Base-by-base conservation (phyloP, 2,888 invertebrate genomes). In the Diarsia mendica region DNA sequence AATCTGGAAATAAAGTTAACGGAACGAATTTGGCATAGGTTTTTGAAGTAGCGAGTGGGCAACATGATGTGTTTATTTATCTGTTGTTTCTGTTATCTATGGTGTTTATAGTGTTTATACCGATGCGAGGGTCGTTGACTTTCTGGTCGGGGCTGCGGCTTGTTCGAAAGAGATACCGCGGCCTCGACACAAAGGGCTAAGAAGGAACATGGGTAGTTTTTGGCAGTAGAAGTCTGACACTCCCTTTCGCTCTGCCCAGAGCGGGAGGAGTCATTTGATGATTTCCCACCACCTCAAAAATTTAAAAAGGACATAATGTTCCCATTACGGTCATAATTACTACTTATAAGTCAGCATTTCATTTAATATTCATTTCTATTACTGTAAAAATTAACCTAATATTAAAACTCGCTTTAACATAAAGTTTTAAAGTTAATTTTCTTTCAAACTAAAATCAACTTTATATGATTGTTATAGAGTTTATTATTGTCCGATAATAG, bases 391-490 rank as follows among this genome's bases (percentile, higher is more conserved):
- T 46, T 49, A 55, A 39, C 39, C 3, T 13, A n/a, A n/a, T n/a
- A n/a, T n/a, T n/a, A n/a, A 28, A 33, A 23, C 58, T 48, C 44
- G n/a, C 18, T 46, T 55, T 60, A 15, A 23, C n/a, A 60, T 23
- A 33, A 61, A 51, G 11, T 13, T 67, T 68, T 23, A 68, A 61
- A 65, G 65, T 44, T 23, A 9, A 51, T 64, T 58, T 63, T 55
- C 13, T 33, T 49, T 53, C 64, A 60, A 61, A 60, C 74, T 39
- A 71, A 84, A 84, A 67, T 51, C 60, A 69, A 53, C 84, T 73
- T 63, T 77, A 10, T 46, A 0, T 0, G 0, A 11, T 15, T 13
- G 23, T 0, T 8, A 10, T 78, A 86, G 66, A 86, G 81, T 63
- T 55, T 33, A 72, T 63, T 78, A 51, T 80, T 63, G 58, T 60